A percentile compares a stretch with the other conserved stretches of the same genome.
Evolutionary conservation across 2,113 vertebrate species (phyloP).

Genomic region (Siniperca chuatsi): DNA sequence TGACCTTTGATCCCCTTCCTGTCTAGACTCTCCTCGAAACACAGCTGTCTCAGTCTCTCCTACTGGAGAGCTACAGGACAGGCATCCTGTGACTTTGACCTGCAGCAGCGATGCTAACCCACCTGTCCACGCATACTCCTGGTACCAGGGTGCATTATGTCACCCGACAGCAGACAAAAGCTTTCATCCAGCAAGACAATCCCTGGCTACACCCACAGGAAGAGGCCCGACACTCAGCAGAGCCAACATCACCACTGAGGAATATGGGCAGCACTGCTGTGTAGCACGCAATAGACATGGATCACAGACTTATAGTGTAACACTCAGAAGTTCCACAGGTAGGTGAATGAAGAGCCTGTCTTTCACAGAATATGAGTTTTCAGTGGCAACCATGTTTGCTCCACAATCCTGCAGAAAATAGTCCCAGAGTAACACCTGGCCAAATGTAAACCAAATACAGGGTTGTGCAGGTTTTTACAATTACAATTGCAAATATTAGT

Average conservation of each 20-base stretch:
- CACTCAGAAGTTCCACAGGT: slow-evolving; percentile 30
- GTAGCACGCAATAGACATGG: slow-evolving; percentile 72
- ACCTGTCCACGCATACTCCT: slow-evolving; percentile 58
- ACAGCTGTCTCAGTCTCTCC: slow-evolving; percentile 20
- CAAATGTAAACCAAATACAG: background rate
- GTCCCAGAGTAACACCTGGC: too few relatives aligned
- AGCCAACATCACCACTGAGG: slow-evolving; percentile 25
- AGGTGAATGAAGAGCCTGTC: background rate
- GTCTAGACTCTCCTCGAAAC: slow-evolving; percentile 68
- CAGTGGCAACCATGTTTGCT: too few relatives aligned
- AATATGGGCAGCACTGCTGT: slow-evolving; percentile 68
- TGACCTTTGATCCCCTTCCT: slow-evolving; percentile 4
- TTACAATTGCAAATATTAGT: background rate
- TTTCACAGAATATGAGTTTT: too few relatives aligned
- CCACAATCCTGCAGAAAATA: background rate
- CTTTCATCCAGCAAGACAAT: slow-evolving; percentile 17
- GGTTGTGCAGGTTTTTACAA: background rate
- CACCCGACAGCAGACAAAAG: slow-evolving; percentile 41
- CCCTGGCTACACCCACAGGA: slow-evolving; percentile 3
- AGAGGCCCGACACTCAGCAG: slow-evolving; percentile 37
- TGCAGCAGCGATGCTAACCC: slow-evolving; percentile 80
- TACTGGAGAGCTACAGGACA: background rate
- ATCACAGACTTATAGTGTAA: slow-evolving; percentile 49
- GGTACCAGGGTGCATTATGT: slow-evolving; percentile 69
- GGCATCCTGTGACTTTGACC: slow-evolving; percentile 59